Base-by-base conservation (phyloP, 2,888 invertebrate genomes). In the Bellardia bayeri region DNA sequence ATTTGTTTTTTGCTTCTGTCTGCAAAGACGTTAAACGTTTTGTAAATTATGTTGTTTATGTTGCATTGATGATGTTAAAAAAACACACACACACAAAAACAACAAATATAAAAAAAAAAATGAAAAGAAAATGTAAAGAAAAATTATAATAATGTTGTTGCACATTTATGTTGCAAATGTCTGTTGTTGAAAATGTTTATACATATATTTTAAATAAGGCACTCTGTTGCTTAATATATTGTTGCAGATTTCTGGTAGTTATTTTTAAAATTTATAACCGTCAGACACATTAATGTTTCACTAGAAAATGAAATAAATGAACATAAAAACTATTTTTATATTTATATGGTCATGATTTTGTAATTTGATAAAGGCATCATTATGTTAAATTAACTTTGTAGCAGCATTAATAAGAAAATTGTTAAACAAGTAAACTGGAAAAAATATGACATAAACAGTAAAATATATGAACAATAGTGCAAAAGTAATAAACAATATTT, bases 11-110 rank as follows among this genome's bases (percentile, higher is more conserved):
- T 69, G 23, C 7, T 23, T 64, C 49, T 72, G 84, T 63, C 68
- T 71, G 87, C 49, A 74, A 54, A 81, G 84, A 87, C 76, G 84
- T 87, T 87, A 87, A 87, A 84, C 84, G 87, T 87, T 87, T 87
- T 82, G 78, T 84, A 84, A 84, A 87, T 84, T 87, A 84, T 84
- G 87, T 81, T 87, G 84, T 87, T 87, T 87, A 87, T 87, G 78
- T 87, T 87, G 87, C 87, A 87, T 84, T 87, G 87, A 87, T 84
- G 84, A 87, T 84, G 81, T 78, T 72, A 37, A 76, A 82, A 9
- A 45, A 45, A 33, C 33, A 33, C 9, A 42, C 13, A 42, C 42
- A 33, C 56, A 51, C 23, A 61, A 54, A 8, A 49, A 72, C 23
- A 72, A 37, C 11, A 45, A 45, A 45, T 45, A 45, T 45, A 11